A percentile compares a stretch with the other conserved stretches of the same genome.
Evolutionary conservation across 2,113 vertebrate genomes (phyloP).

Genomic region (Lutjanus erythropterus): DNA sequence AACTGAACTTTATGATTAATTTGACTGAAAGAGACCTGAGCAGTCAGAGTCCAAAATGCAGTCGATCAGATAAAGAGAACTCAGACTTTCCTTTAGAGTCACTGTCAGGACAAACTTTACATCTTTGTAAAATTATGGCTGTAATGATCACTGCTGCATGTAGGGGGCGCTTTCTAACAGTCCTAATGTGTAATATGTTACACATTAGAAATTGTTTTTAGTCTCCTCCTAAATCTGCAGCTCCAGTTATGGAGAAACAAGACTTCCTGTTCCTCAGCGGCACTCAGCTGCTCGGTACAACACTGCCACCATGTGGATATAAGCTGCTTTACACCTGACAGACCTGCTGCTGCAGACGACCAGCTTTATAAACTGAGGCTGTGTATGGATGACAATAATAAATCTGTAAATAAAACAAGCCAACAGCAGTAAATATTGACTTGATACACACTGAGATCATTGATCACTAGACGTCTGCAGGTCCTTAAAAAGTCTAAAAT

Average conservation of each 20-base stretch:
- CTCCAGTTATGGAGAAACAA: not conserved
- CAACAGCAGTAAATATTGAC: not conserved
- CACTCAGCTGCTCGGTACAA: conserved; percentile 1
- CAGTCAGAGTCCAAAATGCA: too few species aligned
- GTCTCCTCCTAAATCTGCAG: not conserved
- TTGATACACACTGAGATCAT: not conserved
- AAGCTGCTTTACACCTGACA: not conserved
- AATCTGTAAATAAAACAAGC: not conserved
- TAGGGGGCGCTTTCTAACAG: not conserved
- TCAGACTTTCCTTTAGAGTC: not conserved
- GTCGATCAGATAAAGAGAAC: too few species aligned
- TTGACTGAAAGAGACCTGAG: too few species aligned
- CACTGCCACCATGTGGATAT: conserved; percentile 52
- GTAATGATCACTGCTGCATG: not conserved
- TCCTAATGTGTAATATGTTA: not conserved
- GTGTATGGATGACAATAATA: not conserved
- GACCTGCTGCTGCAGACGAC: not conserved
- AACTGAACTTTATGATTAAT: too few species aligned
- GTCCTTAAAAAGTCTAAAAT: too few species aligned
- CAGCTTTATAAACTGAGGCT: too few species aligned
- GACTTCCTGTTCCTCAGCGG: not conserved
- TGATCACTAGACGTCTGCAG: too few species aligned
- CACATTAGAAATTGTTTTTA: not conserved
- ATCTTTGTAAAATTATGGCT: not conserved
- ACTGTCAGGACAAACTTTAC: not conserved